Conservation (phyloP, 2,888 invertebrate species). For the Diplazon laetatorius region DNA sequence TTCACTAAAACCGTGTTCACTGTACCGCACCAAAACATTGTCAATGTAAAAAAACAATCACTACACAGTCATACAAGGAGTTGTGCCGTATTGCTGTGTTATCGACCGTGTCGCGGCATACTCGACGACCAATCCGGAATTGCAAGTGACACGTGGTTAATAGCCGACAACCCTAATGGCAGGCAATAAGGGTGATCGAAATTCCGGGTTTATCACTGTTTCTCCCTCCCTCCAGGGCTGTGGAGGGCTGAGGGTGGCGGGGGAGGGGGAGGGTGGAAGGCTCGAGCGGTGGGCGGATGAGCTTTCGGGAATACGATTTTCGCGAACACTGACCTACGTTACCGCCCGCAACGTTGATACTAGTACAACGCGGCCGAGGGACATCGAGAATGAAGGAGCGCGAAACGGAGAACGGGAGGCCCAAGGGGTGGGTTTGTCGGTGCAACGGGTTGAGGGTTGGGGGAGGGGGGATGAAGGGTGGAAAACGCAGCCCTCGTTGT, state of each 20-base stretch:
- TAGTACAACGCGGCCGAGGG: constrained; percentile 47
- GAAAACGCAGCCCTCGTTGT: constrained; percentile 21
- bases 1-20: no score
- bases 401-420: constrained; percentile 6
- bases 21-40: background rate
- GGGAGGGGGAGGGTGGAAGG: background rate
- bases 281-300: no score
- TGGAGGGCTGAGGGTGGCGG: background rate
- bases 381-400: constrained; percentile 35
- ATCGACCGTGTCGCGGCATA: constrained; percentile 9
- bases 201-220: background rate
- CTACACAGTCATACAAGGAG: background rate
- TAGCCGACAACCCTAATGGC: background rate
- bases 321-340: constrained; percentile 75
- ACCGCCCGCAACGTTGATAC: constrained; percentile 67
- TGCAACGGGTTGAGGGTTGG: background rate
- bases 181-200: background rate
- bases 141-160: constrained; percentile 27
- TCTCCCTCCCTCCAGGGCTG: constrained; percentile 18
- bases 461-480: constrained; percentile 20
- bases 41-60: background rate
- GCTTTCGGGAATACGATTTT: constrained; percentile 29
- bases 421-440: no score
- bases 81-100: background rate
- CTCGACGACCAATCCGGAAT: background rate